Conservation (phyloP, 2,888 invertebrate genomes). For the Anoplius nigerrimus region DNA sequence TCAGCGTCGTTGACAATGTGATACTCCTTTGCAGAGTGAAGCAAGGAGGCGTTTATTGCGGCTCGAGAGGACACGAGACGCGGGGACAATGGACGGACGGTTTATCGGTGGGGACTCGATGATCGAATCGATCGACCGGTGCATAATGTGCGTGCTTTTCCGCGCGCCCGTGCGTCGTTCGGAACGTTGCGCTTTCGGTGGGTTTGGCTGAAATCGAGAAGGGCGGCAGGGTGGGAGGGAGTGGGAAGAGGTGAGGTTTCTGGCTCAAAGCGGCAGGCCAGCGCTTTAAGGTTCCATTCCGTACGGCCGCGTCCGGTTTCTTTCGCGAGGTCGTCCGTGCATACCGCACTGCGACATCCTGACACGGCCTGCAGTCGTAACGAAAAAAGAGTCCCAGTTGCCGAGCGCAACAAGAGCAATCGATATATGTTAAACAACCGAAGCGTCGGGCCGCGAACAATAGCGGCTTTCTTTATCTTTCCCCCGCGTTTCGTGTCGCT, state of each 20-base stretch:
- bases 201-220: too few species aligned
- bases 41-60: slow-evolving; percentile 1
- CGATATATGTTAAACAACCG: slow-evolving; percentile 5
- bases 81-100: slow-evolving; percentile 30
- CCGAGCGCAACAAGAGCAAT: neutral
- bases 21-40: slow-evolving; percentile 9
- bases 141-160: too few species aligned
- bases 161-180: too few species aligned
- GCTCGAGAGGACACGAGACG: too few species aligned
- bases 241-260: too few species aligned
- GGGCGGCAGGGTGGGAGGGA: too few species aligned
- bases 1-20: neutral
- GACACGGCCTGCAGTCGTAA: slow-evolving; percentile 33
- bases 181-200: too few species aligned
- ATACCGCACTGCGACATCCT: slow-evolving; percentile 64
- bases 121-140: too few species aligned
- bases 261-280: neutral
- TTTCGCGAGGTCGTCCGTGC: slow-evolving; percentile 42
- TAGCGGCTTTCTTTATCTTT: too few species aligned
- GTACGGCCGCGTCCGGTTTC: slow-evolving; percentile 41
- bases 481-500: too few species aligned
- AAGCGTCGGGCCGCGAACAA: neutral
- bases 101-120: slow-evolving; percentile 9
- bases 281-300: slow-evolving; percentile 15
- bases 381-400: too few species aligned